These are phyloP conservation scores for Antennarius maculatus DNA, from an alignment of 2,797 vertebrate species.

Conservation along the genomic window DNA sequence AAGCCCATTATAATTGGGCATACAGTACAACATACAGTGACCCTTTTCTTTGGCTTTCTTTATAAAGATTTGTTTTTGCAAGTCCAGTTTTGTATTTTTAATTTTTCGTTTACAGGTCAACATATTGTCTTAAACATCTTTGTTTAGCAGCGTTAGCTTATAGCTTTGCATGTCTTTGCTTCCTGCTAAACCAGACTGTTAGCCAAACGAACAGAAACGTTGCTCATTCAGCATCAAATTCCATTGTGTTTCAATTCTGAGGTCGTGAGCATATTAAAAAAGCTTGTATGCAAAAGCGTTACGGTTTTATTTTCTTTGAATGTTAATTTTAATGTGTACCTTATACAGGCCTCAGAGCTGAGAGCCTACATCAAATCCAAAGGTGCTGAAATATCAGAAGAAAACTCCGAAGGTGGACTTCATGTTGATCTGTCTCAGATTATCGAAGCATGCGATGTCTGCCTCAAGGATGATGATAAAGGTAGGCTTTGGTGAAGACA, in stretches of 20 bases:
- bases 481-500: constrained; percentile 75
- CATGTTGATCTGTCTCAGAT: constrained; percentile 95
- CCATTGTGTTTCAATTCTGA: too few relatives aligned
- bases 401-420: constrained; percentile 94
- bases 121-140: not conserved
- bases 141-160: not conserved
- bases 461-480: constrained; percentile 97
- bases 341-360: constrained; percentile 89
- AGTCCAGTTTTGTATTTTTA: too few relatives aligned
- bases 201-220: constrained; percentile 23
- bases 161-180: constrained; percentile 7
- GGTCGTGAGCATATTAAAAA: too few relatives aligned
- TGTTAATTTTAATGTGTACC: not conserved
- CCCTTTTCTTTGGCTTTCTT: too few relatives aligned
- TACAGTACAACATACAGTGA: too few relatives aligned
- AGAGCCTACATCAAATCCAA: constrained; percentile 93
- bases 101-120: not conserved
- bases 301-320: not conserved
- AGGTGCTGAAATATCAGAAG: constrained; percentile 98
- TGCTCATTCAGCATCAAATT: too few relatives aligned
- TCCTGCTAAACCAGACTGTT: not conserved
- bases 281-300: too few relatives aligned
- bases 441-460: constrained; percentile 95
- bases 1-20: not conserved
- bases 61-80: fast-evolving